A percentile compares a stretch with the other conserved stretches of the same genome.
phyloP scores from a whole-genome alignment of 2,888 invertebrate genomes.

The Idaea dimidiata region DNA sequence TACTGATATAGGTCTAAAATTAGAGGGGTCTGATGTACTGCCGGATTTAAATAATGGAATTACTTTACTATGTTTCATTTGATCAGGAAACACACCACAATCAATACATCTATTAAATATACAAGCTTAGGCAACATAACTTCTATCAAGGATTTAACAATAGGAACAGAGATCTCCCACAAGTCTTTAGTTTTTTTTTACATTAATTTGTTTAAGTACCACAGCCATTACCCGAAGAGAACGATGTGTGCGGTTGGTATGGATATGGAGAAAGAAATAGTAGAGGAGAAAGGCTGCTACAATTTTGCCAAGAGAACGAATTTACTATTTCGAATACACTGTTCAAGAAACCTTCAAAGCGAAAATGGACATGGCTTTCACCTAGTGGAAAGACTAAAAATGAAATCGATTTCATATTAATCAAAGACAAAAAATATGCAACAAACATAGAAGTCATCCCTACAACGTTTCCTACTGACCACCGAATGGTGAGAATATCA shows the following conservation, averaged over 20 bases:
- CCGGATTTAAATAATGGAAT: too few species aligned
- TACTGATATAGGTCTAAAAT: too few species aligned
- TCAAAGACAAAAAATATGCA: neutral
- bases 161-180: too few species aligned
- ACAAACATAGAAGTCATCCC: neutral
- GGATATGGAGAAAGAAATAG: slow-evolving; percentile 6
- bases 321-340: slow-evolving; percentile 2
- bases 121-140: too few species aligned
- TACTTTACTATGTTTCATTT: too few species aligned
- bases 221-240: slow-evolving; percentile 1
- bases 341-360: slow-evolving; percentile 1
- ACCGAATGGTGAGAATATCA: slow-evolving; percentile 4
- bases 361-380: slow-evolving; percentile 10
- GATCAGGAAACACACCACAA: too few species aligned
- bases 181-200: too few species aligned
- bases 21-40: too few species aligned
- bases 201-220: too few species aligned
- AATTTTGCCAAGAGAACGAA: slow-evolving; percentile 4
- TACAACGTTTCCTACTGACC: slow-evolving; percentile 5
- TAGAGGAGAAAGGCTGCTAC: slow-evolving; percentile 3
- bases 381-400: slow-evolving; percentile 6
- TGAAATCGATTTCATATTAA: slow-evolving; percentile 9
- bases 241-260: slow-evolving; percentile 1
- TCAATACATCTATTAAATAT: too few species aligned
- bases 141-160: too few species aligned